Percentiles rank a stretch among this genome's conserved stretches.
phyloP scores from a whole-genome alignment of 2,888 invertebrate genomes.

The Xestia sexstrigata region DNA sequence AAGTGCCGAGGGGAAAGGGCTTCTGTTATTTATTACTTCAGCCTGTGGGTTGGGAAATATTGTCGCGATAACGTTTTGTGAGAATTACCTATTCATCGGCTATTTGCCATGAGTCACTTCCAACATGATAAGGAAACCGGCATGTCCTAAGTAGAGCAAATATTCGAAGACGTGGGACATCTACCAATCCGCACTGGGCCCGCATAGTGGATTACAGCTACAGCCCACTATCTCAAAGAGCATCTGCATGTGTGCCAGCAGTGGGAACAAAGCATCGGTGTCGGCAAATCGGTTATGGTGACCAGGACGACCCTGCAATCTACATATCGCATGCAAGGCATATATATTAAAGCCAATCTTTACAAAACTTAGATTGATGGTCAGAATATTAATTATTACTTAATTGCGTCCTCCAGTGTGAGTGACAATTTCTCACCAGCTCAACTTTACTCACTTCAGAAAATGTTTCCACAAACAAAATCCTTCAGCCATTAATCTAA shows the following conservation, averaged over 20 bases:
- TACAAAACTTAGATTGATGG: not conserved
- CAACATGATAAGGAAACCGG: not conserved
- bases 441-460: not conserved
- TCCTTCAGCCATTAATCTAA: not conserved
- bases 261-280: not conserved
- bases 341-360: not conserved
- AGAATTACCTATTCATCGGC: constrained; percentile 18
- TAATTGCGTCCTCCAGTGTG: not conserved
- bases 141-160: not conserved
- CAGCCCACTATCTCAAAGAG: not conserved
- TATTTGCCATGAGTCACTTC: not conserved
- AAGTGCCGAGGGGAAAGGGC: constrained; percentile 50
- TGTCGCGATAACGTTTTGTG: not conserved
- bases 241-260: not conserved
- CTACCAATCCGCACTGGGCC: not conserved
- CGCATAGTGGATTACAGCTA: not conserved
- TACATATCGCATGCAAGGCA: not conserved
- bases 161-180: not conserved
- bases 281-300: not conserved
- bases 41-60: constrained; percentile 34
- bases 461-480: not conserved
- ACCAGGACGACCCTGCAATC: not conserved
- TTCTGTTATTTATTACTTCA: constrained; percentile 46
- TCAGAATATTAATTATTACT: not conserved
- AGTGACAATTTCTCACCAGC: not conserved